Evolutionary conservation across 2,888 invertebrate species (phyloP).

Genomic region (Globia sparganii): DNA sequence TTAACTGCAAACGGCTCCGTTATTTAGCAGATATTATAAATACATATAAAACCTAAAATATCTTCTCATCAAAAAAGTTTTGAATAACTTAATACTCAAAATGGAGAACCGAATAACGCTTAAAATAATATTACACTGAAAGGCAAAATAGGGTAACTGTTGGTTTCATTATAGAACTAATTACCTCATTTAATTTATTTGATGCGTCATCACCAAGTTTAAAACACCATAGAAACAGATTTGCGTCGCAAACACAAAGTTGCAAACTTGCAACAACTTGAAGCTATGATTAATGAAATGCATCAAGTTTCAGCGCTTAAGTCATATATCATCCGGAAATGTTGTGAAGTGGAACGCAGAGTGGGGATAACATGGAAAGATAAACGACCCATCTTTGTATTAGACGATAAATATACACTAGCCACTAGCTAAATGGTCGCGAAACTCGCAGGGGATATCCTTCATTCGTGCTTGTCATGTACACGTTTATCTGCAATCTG

Average conservation of each 20-base stretch:
- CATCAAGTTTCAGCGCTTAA: conserved; percentile 40
- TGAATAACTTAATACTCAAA: not conserved
- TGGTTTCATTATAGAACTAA: not conserved
- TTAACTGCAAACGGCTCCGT: not conserved
- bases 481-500: not conserved
- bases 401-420: conserved; percentile 19
- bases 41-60: not conserved
- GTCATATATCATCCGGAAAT: conserved; percentile 43
- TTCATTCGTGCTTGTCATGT: not conserved
- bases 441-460: not conserved
- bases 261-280: conserved; percentile 53
- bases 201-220: conserved; percentile 1
- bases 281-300: conserved; percentile 58
- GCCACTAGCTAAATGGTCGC: conserved; percentile 3
- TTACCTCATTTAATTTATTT: not conserved
- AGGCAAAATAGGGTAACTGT: not conserved
- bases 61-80: not conserved
- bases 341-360: conserved; percentile 19
- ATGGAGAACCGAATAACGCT: not conserved
- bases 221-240: conserved; percentile 16
- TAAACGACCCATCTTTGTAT: conserved; percentile 42
- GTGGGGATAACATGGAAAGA: conserved; percentile 32
- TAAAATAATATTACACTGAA: not conserved
- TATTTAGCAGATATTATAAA: not conserved
- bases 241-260: conserved; percentile 28